Conservation (phyloP, 1,140 invertebrate species). For the Anoplophora glabripennis region DNA sequence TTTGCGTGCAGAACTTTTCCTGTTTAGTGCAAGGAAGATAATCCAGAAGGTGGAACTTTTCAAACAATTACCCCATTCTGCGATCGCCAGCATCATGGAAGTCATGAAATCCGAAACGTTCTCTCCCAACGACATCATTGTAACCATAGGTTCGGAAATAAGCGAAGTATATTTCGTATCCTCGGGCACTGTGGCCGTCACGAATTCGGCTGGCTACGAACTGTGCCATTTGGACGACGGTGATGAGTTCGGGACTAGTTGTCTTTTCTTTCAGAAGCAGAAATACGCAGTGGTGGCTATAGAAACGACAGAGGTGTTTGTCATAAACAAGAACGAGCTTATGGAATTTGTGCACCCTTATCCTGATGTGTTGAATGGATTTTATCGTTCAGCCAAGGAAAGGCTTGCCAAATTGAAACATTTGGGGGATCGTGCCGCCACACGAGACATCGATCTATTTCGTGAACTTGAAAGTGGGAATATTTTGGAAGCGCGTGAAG, state of each 20-base stretch:
- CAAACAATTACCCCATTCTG: conserved; percentile 41
- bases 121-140: conserved; percentile 51
- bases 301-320: conserved; percentile 23
- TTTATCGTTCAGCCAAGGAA: too few relatives aligned
- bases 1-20: conserved; percentile 45
- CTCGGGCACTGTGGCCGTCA: conserved; percentile 51
- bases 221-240: conserved; percentile 21
- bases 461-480: too few relatives aligned
- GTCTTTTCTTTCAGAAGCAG: neutral
- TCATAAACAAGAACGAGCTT: too few relatives aligned
- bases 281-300: conserved; percentile 12
- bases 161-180: conserved; percentile 51
- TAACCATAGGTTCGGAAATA: conserved; percentile 43
- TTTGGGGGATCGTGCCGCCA: too few relatives aligned
- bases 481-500: too few relatives aligned
- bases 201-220: conserved; percentile 10
- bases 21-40: conserved; percentile 46
- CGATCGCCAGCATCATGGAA: conserved; percentile 41
- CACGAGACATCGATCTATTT: too few relatives aligned
- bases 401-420: too few relatives aligned
- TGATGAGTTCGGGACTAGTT: conserved; percentile 23
- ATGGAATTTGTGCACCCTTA: too few relatives aligned
- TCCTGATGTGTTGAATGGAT: too few relatives aligned
- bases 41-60: conserved; percentile 48
- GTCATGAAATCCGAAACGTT: conserved; percentile 47